Conservation (phyloP, 2,888 invertebrate genomes). For the Polydrusus pterygomalis region DNA sequence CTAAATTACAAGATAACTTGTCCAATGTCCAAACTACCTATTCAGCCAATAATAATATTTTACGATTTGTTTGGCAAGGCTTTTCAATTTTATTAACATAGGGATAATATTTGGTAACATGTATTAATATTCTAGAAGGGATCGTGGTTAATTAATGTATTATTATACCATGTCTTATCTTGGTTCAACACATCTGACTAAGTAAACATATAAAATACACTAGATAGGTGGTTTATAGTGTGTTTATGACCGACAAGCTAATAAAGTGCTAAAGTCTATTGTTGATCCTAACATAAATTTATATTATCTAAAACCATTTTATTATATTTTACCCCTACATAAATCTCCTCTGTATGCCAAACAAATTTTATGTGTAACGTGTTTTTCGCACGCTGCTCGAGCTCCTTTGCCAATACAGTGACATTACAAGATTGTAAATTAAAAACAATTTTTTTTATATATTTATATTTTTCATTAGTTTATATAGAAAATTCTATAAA, state of each 20-base stretch:
- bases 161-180: conserved; percentile 23
- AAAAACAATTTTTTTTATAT: not conserved
- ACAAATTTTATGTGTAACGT: conserved; percentile 21
- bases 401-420: not conserved
- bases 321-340: conserved; percentile 22
- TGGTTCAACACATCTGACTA: conserved; percentile 18
- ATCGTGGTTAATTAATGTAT: conserved; percentile 24
- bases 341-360: conserved; percentile 16
- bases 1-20: too few species aligned
- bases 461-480: too few species aligned
- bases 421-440: not conserved
- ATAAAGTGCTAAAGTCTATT: conserved; percentile 14
- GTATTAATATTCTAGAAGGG: conserved; percentile 6
- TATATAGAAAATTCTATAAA: too few species aligned
- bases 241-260: conserved; percentile 25
- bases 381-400: conserved; percentile 1
- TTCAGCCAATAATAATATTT: too few species aligned
- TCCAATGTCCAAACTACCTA: too few species aligned
- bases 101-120: not conserved
- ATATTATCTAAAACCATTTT: conserved; percentile 20
- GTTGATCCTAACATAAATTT: conserved; percentile 19
- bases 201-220: conserved; percentile 14
- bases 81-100: too few species aligned
- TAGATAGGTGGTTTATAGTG: conserved; percentile 20
- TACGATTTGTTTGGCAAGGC: too few species aligned